Percentiles rank a stretch among this genome's conserved stretches.
phyloP scores from a whole-genome alignment of 2,888 invertebrate genomes.

The Gasteruption jaculator region DNA sequence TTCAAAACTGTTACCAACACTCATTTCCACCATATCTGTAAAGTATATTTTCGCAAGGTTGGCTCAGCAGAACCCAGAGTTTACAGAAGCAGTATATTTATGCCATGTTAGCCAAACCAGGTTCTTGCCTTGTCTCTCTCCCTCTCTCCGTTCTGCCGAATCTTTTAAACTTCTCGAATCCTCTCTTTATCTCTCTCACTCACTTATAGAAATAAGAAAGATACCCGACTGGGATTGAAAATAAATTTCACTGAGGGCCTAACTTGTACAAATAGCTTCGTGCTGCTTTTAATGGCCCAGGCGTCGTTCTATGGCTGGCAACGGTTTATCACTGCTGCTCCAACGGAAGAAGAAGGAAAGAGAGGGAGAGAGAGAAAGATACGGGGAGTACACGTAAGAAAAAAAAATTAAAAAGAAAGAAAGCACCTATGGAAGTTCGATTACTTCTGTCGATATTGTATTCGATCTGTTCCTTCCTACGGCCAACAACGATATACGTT shows the following conservation, averaged over 20 bases:
- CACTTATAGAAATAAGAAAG: constrained; percentile 31
- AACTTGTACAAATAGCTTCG: constrained; percentile 36
- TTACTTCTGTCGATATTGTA: constrained; percentile 29
- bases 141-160: neutral
- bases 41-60: too few relatives aligned
- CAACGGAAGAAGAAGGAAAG: too few relatives aligned
- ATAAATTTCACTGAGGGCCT: constrained; percentile 35
- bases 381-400: too few relatives aligned
- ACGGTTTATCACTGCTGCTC: constrained; percentile 29
- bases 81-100: constrained; percentile 29
- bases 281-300: constrained; percentile 29
- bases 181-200: too few relatives aligned
- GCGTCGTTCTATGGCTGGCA: constrained; percentile 18
- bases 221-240: constrained; percentile 34
- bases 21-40: too few relatives aligned
- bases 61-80: too few relatives aligned
- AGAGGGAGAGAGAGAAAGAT: too few relatives aligned
- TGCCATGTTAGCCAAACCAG: constrained; percentile 24
- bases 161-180: neutral
- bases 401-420: too few relatives aligned
- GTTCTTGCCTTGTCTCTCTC: constrained; percentile 10
- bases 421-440: constrained; percentile 26
- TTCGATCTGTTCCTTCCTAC: too few relatives aligned
- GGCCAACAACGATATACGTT: too few relatives aligned
- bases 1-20: too few relatives aligned